Base-by-base conservation (phyloP, 2,888 invertebrate genomes). In the Epiblema foenella region DNA sequence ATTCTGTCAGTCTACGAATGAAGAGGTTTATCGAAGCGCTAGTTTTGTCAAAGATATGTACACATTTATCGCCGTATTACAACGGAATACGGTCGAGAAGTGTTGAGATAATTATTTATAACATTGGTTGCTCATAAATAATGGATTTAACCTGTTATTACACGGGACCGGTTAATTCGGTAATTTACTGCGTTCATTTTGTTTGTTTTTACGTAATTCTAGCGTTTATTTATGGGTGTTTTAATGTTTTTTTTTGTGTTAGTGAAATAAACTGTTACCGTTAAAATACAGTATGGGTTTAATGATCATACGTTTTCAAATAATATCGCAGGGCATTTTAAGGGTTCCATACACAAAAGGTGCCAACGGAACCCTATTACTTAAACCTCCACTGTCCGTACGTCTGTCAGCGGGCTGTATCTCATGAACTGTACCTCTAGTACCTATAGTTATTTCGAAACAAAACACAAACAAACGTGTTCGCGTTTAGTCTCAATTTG, bases 1-100 rank as follows among this genome's bases (percentile, higher is more conserved):
- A 81, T 81, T 77, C 78, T 58, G 74, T 77, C 75, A 71, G 76
- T 77, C 73, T 68, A 33, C 20, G 63, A 62, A 64, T 64, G 69
- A 69, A 69, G 69, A 52, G 58, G 42, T 69, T 64, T 63, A 63
- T 69, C 64, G 58, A 39, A 51, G 12, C 24, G 60, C n/a, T n/a
- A 46, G 15, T n/a, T 15, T 4, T 4, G n/a, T 46, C n/a, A 46
- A 46, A 46, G n/a, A n/a, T 46, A 46, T 46, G 46, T 46, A n/a
- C 8, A 46, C 46, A n/a, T n/a, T 46, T 8, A 8, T n/a, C n/a
- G n/a, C 46, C n/a, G 1, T 46, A 46, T 46, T 5, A n/a, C 46
- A n/a, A 46, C 8, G n/a, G 46, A 46, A n/a, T n/a, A 46, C 7
- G n/a, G 46, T 15, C 3, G 1, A 46, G 4, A 46, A 46, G 5